These are phyloP conservation scores for Hylaeus volcanicus DNA, from an alignment of 1,140 invertebrate genomes.

Conservation along the genomic window DNA sequence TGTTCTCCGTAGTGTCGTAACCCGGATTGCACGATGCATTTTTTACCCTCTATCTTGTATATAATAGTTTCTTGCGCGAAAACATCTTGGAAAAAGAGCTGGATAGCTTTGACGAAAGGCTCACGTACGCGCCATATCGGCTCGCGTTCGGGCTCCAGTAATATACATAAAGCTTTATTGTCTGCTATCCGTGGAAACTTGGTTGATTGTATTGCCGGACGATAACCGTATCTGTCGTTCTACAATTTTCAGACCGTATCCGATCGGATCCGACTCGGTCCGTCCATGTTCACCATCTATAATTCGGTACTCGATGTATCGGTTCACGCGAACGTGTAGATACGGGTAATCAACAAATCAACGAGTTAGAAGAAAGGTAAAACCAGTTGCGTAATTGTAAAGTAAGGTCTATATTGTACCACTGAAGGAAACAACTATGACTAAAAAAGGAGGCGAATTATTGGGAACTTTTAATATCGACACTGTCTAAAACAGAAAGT, in stretches of 20 bases:
- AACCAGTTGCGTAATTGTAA: too few relatives aligned
- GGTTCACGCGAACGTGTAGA: too few relatives aligned
- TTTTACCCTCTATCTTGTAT: slow-evolving; percentile 17
- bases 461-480: too few relatives aligned
- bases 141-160: slow-evolving; percentile 50
- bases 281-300: background rate
- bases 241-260: slow-evolving; percentile 53
- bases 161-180: slow-evolving; percentile 69
- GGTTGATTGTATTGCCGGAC: slow-evolving; percentile 59
- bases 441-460: too few relatives aligned
- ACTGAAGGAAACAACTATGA: too few relatives aligned
- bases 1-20: background rate
- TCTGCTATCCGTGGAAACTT: slow-evolving; percentile 63
- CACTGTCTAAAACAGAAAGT: too few relatives aligned
- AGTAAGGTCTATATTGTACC: too few relatives aligned
- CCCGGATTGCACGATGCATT: background rate
- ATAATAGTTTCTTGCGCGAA: slow-evolving; percentile 20
- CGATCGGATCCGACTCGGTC: slow-evolving; percentile 39
- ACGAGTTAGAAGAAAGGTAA: background rate
- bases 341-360: background rate
- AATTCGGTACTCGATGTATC: background rate
- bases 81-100: slow-evolving; percentile 41
- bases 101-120: slow-evolving; percentile 60
- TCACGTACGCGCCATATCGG: slow-evolving; percentile 61
- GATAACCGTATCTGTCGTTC: slow-evolving; percentile 49